Percentiles rank a stretch among this genome's conserved stretches.
Conservation (phyloP, 2,888 invertebrate genomes). For the Metellina segmentata region DNA sequence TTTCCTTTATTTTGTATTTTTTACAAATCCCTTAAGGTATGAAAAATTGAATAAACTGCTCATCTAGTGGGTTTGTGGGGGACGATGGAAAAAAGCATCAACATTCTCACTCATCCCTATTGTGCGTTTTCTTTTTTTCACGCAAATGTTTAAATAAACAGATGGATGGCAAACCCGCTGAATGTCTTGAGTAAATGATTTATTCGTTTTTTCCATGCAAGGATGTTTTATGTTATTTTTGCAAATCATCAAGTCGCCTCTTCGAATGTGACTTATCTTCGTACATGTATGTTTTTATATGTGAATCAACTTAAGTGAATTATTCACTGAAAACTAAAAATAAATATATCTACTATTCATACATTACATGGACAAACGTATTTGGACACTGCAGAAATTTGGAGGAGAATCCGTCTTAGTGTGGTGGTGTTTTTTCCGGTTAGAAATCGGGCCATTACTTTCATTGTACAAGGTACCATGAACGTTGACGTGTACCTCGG, state of each 20-base stretch:
- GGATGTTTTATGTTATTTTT: not conserved
- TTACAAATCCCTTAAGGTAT: not conserved
- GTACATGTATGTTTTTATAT: not conserved
- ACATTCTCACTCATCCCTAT: not conserved
- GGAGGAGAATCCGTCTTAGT: too few relatives aligned
- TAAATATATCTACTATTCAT: too few relatives aligned
- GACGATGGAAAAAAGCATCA: not conserved
- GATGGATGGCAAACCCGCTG: not conserved
- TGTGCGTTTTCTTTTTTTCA: not conserved
- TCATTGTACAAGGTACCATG: too few relatives aligned
- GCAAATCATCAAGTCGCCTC: not conserved
- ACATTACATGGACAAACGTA: too few relatives aligned
- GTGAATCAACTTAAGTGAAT: not conserved
- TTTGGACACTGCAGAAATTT: too few relatives aligned
- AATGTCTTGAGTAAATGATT: not conserved
- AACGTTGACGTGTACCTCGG: too few relatives aligned
- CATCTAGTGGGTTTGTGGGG: not conserved
- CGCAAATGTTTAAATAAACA: not conserved
- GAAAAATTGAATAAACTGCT: slow-evolving; percentile 1
- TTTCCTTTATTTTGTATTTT: not conserved
- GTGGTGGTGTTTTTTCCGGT: too few relatives aligned
- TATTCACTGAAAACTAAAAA: too few relatives aligned
- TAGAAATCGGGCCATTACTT: too few relatives aligned
- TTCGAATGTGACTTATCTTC: not conserved
- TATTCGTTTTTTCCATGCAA: not conserved